A percentile compares a stretch with the other conserved stretches of the same genome.
Evolutionary conservation across 2,797 vertebrate genomes (phyloP).

Genomic region (Danionella dracula): DNA sequence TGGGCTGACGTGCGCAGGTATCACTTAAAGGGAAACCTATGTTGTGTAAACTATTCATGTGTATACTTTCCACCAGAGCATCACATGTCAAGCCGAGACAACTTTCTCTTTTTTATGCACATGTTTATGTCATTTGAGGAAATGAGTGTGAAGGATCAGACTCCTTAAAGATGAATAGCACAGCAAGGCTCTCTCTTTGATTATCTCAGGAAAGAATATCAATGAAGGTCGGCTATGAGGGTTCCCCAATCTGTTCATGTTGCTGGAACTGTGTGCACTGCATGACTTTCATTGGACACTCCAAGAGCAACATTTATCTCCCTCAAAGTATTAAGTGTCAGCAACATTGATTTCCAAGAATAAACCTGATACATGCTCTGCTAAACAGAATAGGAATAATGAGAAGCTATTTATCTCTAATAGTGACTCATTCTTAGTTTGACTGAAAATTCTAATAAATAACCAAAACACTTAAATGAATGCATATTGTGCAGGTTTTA

Average conservation of each 20-base stretch:
- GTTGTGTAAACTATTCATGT: not conserved
- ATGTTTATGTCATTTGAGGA: slow-evolving; percentile 20
- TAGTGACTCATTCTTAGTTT: slow-evolving; percentile 13
- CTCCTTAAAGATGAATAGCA: slow-evolving; percentile 38
- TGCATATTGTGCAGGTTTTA: no score
- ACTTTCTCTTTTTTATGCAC: slow-evolving; percentile 1
- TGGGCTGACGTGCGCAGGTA: not conserved
- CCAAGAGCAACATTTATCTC: slow-evolving; percentile 4
- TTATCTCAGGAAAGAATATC: slow-evolving; percentile 33
- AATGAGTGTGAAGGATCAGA: slow-evolving; percentile 7
- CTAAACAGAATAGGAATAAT: slow-evolving; percentile 1
- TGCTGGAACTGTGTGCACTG: slow-evolving; percentile 21
- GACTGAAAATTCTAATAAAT: not conserved
- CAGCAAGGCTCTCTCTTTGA: slow-evolving; percentile 40
- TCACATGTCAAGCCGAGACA: slow-evolving; percentile 20
- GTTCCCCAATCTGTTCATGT: slow-evolving; percentile 5
- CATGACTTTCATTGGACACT: not conserved
- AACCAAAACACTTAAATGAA: not conserved
- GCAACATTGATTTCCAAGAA: slow-evolving; percentile 25
- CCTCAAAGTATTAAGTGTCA: not conserved
- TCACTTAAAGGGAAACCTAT: not conserved
- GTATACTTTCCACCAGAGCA: not conserved
- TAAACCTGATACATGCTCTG: slow-evolving; percentile 26
- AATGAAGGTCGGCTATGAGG: slow-evolving; percentile 46
- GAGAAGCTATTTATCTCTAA: not conserved